phyloP scores from a whole-genome alignment of 2,888 invertebrate genomes.

The Sinotaia quadrata region DNA sequence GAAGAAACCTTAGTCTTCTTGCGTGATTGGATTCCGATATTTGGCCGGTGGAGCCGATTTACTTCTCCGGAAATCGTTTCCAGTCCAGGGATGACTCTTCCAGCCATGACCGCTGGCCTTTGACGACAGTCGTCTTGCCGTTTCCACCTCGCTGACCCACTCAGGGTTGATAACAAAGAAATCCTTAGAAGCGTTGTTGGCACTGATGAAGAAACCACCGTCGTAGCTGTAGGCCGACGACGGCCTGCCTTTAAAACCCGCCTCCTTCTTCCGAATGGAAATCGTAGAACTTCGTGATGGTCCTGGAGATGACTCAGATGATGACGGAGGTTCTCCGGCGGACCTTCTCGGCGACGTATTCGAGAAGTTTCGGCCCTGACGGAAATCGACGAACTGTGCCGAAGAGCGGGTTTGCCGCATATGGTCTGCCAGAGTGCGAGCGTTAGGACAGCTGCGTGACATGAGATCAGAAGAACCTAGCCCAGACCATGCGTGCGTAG shows the following conservation, averaged over 20 bases:
- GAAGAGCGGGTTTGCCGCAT: slow-evolving; percentile 29
- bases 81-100: slow-evolving; percentile 1
- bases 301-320: background rate
- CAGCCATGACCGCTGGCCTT: slow-evolving; percentile 33
- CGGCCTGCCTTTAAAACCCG: slow-evolving; percentile 5
- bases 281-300: background rate
- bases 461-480: slow-evolving; percentile 38
- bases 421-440: slow-evolving; percentile 36
- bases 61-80: slow-evolving; percentile 48
- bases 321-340: background rate
- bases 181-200: slow-evolving; percentile 49
- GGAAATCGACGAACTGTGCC: background rate
- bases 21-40: slow-evolving; percentile 65
- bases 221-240: slow-evolving; percentile 55
- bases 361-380: background rate
- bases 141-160: slow-evolving; percentile 67
- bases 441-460: slow-evolving; percentile 33
- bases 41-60: slow-evolving; percentile 65
- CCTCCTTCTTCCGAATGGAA: too few relatives aligned
- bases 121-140: slow-evolving; percentile 58
- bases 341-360: background rate
- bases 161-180: slow-evolving; percentile 69
- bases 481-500: slow-evolving; percentile 54
- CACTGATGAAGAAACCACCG: slow-evolving; percentile 60
- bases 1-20: slow-evolving; percentile 40